Evolutionary conservation across 1,140 invertebrate genomes (phyloP).

Genomic region (Chironomus tepperi): DNA sequence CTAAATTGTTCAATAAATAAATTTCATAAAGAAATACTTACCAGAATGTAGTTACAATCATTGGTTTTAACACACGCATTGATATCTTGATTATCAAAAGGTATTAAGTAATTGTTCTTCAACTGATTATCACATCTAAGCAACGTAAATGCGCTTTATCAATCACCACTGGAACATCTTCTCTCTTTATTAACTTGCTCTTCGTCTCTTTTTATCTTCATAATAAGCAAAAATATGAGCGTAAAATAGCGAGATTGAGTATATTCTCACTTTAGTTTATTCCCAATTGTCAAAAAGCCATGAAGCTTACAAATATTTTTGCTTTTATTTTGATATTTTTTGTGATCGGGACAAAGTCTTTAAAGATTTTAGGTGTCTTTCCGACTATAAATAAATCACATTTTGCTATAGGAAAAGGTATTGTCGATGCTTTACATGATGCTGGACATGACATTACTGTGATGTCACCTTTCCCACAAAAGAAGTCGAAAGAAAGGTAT

Average conservation of each 20-base stretch:
- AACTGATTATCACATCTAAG: no score
- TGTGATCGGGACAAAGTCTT: conserved; percentile 25
- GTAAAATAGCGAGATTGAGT: neutral
- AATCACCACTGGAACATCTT: no score
- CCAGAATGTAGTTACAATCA: no score
- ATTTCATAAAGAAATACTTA: no score
- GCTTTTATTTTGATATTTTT: neutral
- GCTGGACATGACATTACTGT: conserved; percentile 60
- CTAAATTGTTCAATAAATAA: no score
- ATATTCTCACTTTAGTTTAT: neutral
- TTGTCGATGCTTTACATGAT: conserved; percentile 52
- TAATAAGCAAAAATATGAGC: no score
- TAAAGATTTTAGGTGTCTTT: conserved; percentile 50
- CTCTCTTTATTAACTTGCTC: no score
- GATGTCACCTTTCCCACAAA: conserved; percentile 52
- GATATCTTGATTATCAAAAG: no score
- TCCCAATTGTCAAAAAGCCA: neutral
- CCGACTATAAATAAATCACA: conserved; percentile 52
- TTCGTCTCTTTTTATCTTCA: no score
- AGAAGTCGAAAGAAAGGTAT: conserved; percentile 35
- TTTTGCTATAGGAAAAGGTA: conserved; percentile 49
- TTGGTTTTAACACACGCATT: no score
- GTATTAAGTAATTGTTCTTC: no score
- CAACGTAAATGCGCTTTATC: no score
- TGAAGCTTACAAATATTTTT: neutral